Base-by-base conservation (phyloP, 2,888 invertebrate genomes). In the Carterocephalus palaemon region DNA sequence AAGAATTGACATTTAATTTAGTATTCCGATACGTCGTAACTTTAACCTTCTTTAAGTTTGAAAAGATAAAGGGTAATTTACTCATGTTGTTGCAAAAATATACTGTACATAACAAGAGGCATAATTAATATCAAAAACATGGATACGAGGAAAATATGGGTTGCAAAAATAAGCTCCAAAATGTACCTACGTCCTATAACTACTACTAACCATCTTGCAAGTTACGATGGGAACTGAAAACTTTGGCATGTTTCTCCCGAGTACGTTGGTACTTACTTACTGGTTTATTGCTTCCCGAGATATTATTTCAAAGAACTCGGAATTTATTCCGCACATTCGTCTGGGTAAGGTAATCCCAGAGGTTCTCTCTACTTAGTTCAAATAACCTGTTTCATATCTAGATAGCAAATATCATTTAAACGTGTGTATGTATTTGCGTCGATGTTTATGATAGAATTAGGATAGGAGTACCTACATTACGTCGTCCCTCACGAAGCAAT, bases 221-320 rank as follows among this genome's bases (percentile, higher is more conserved):
- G 43, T 43, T 36, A 43, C 17, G 43, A 13, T 16, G 34, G 26
- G 13, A 36, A 43, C 61, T 71, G 72, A 68, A 83, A 84, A 83
- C 76, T 84, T 83, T 70, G 73, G 67, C 77, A 71, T 51, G 54
- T 81, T 74, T 73, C 76, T 72, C 72, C 60, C 62, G 71, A 77
- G 75, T 75, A 68, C 76, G 71, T 75, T 68, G 77, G 70, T 78
- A 75, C 75, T 71, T 80, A 83, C 77, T 83, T 83, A 67, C 75
- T 74, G 78, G 77, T 84, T 85, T 85, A 85, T 84, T 75, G 77
- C 83, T 75, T 75, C 64, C 64, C 59, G 67, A 75, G 77, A 83
- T 83, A 83, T 84, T 84, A 85, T 85, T 81, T 85, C 82, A 81
- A 78, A 79, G 82, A 80, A 81, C 73, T 78, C 75, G 52, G 71